phyloP scores from a whole-genome alignment of 2,113 vertebrate species.

The Hydropotes inermis region DNA sequence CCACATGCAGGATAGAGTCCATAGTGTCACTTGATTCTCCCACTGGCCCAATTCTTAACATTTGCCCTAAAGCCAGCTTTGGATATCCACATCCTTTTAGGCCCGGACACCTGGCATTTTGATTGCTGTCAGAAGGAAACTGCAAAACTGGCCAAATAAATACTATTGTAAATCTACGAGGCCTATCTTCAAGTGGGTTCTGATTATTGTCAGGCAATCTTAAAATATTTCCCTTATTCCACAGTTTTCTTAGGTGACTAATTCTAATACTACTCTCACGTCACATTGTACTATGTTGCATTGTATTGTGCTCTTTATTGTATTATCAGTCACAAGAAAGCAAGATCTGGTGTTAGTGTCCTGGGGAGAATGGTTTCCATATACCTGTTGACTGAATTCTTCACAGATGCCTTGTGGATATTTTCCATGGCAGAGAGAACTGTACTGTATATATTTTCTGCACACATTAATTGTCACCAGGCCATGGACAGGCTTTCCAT shows the following conservation, averaged over 20 bases:
- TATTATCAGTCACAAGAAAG: neutral
- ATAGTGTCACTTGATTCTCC: neutral
- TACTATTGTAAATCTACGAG: neutral
- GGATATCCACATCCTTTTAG: neutral
- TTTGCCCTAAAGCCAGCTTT: neutral
- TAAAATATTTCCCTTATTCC: neutral
- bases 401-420: conserved; percentile 71
- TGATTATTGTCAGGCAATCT: neutral
- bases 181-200: neutral
- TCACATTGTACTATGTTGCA: neutral
- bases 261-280: neutral
- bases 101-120: neutral
- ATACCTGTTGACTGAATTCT: conserved; percentile 76
- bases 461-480: conserved; percentile 69
- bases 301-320: neutral
- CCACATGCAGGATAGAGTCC: neutral
- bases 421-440: neutral
- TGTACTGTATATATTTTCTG: neutral
- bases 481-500: conserved; percentile 81
- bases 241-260: neutral
- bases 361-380: neutral
- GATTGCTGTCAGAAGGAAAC: neutral
- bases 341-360: neutral
- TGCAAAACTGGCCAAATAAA: neutral
- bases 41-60: neutral